Percentiles rank a stretch among this genome's conserved stretches.
These are phyloP conservation scores for Siniperca chuatsi DNA, from an alignment of 2,113 vertebrate species.

Conservation along the genomic window DNA sequence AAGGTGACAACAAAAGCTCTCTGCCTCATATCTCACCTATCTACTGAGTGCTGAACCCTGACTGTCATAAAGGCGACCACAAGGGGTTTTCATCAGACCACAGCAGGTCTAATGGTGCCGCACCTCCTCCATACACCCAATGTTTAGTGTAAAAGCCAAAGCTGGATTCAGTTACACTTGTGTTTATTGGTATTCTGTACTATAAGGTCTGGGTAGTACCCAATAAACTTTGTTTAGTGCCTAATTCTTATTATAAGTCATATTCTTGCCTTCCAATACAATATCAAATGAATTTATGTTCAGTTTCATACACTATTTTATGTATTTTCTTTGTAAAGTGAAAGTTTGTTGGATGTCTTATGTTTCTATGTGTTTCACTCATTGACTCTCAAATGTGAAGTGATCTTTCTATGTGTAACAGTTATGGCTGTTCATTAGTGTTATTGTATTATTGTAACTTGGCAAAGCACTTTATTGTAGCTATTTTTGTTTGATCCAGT, in stretches of 20 bases:
- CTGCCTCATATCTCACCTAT: conserved; percentile 16
- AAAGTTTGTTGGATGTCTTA: neutral
- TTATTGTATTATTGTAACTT: neutral
- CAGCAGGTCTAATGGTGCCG: conserved; percentile 1
- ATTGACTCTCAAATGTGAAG: neutral
- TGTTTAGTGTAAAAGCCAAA: neutral
- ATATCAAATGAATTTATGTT: neutral
- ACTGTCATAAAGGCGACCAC: conserved; percentile 16
- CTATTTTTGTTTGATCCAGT: neutral
- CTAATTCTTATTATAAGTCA: neutral
- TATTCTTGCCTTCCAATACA: neutral
- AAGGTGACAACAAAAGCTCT: conserved; percentile 61
- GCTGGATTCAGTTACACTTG: neutral
- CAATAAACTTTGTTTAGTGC: neutral
- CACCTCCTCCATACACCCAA: neutral
- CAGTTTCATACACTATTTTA: neutral
- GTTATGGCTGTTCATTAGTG: neutral
- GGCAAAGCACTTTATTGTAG: conserved; percentile 22
- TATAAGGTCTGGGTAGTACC: neutral
- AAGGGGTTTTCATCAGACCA: conserved; percentile 1
- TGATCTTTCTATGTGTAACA: neutral
- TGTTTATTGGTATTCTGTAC: neutral
- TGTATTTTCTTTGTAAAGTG: neutral
- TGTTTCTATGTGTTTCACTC: neutral
- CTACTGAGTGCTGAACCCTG: conserved; percentile 2